Evolutionary conservation across 2,888 invertebrate genomes (phyloP), one percentile per base, ranked within the genome.

Genomic region (Odontocerum albicorne): DNA sequence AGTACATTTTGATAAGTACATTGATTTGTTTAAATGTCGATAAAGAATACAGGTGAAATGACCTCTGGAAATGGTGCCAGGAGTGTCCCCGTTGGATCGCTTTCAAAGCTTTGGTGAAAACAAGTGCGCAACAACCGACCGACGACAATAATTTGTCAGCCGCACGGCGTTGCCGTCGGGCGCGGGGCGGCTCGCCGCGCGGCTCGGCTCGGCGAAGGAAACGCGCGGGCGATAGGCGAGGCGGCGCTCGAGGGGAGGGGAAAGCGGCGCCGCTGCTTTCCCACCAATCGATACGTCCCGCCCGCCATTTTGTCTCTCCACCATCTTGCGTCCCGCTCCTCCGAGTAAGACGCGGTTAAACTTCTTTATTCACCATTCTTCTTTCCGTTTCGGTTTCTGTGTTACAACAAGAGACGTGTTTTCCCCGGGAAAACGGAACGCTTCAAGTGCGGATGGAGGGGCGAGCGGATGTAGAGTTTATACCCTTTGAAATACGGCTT

Each of bases 201-300:
- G 8, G 7, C n/a, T 12, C 4, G 35, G 35, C 12, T 4, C 4
- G 4, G 4, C 35, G 13, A 12, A 35, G 8, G n/a, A 27, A 27
- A 10, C 35, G 13, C n/a, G n/a, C 12, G 35, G 35, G 35, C 35
- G 35, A 12, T n/a, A n/a, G 12, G 7, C 35, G 35, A 8, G 35
- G 13, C 35, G 13, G 35, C 35, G 35, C 35, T 8, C 7, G 35
- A 6, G 4, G 27, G 27, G 4, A 43, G 49, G 17, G 49, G 52
- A 38, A 54, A 39, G 35, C 47, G 47, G 36, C 42, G 40, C 33
- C 47, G 20, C 31, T 35, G 31, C 45, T 54, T 54, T 60, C 54
- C 60, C 57, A 53, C 57, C 54, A 60, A 60, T 60, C 60, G 60
- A 60, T 60, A 60, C 47, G 60, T 42, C 56, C 53, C 45, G 51